These are phyloP conservation scores for Pseudocheirus occidentalis DNA, from an alignment of 2,797 vertebrate genomes.

Conservation along the genomic window DNA sequence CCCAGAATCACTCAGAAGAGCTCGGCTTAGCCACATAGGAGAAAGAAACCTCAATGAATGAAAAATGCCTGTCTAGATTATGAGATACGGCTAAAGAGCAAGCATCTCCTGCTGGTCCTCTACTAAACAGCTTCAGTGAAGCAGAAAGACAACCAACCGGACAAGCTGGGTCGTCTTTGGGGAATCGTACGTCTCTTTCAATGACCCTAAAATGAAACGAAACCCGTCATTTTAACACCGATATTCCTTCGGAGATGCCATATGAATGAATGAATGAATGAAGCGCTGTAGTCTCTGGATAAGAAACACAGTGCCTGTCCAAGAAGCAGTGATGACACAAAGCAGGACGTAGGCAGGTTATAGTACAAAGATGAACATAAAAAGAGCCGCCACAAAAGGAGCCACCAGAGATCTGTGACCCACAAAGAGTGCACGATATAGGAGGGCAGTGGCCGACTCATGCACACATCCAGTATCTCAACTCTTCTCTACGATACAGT, in stretches of 20 bases:
- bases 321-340: background rate
- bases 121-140: background rate
- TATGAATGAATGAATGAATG: background rate
- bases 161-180: background rate
- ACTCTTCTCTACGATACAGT: background rate
- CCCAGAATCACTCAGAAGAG: background rate
- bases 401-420: background rate
- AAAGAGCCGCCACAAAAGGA: too few species aligned
- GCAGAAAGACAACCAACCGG: background rate
- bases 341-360: background rate
- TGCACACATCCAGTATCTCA: background rate
- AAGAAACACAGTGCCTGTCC: background rate
- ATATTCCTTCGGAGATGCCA: background rate
- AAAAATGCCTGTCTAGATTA: background rate
- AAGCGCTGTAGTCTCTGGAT: background rate
- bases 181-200: background rate
- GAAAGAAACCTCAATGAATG: background rate
- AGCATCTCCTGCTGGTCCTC: background rate
- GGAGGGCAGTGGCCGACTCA: background rate
- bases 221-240: background rate
- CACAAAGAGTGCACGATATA: background rate
- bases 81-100: background rate
- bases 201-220: background rate
- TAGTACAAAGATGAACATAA: too few species aligned
- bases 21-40: background rate